phyloP scores from a whole-genome alignment of 2,888 invertebrate species.

The Clanis bilineata region DNA sequence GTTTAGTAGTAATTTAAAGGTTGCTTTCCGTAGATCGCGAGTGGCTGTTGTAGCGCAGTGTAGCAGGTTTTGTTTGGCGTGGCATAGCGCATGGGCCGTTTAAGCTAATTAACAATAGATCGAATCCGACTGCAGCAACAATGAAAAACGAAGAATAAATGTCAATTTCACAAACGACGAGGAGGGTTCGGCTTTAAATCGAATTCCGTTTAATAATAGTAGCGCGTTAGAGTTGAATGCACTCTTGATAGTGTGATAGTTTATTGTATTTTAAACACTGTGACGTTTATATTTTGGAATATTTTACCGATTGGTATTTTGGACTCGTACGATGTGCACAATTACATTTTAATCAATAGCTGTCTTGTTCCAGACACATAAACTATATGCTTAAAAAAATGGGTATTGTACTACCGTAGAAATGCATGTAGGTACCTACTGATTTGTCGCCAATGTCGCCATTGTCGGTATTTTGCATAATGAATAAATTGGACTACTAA shows the following conservation, averaged over 20 bases:
- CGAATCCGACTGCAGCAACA: constrained; percentile 77
- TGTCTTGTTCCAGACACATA: not conserved
- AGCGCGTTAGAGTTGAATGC: constrained; percentile 78
- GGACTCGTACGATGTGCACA: constrained; percentile 6
- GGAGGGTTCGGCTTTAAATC: constrained; percentile 81
- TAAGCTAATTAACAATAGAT: constrained; percentile 82
- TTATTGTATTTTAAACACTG: constrained; percentile 66
- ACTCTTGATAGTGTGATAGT: constrained; percentile 75
- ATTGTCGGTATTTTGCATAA: not conserved
- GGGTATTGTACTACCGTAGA: not conserved
- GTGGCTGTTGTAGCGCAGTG: constrained; percentile 24
- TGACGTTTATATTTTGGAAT: constrained; percentile 45
- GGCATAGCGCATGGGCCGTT: constrained; percentile 73
- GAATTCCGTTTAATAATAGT: constrained; percentile 82
- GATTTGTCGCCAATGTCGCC: not conserved
- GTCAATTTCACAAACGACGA: constrained; percentile 81
- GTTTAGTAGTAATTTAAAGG: constrained; percentile 17
- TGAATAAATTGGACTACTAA: not conserved
- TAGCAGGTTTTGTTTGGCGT: constrained; percentile 50
- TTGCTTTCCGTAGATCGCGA: constrained; percentile 27
- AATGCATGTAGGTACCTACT: not conserved
- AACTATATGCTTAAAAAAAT: not conserved
- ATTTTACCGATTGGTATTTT: constrained; percentile 26
- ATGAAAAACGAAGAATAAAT: constrained; percentile 82
- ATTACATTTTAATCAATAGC: constrained; percentile 11